Percentiles rank a stretch among this genome's conserved stretches.
Conservation (phyloP, 2,113 vertebrate species). For the Anolis sagrei region DNA sequence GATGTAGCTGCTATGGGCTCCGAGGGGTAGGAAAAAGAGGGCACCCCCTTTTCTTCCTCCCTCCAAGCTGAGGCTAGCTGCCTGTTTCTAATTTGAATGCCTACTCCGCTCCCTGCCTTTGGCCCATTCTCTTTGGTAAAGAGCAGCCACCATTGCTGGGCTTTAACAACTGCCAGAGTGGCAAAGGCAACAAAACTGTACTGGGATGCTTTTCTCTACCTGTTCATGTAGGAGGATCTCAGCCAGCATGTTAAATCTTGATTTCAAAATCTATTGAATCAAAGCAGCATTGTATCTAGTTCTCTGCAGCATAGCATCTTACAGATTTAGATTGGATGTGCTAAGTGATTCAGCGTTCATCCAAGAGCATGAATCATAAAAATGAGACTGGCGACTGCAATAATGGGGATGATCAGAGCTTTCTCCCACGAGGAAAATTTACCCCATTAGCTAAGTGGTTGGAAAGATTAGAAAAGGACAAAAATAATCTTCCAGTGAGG, state of each 20-base stretch:
- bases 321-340: not conserved
- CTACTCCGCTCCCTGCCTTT: too few relatives aligned
- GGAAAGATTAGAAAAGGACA: not conserved
- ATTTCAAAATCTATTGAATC: not conserved
- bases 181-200: too few relatives aligned
- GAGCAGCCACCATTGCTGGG: too few relatives aligned
- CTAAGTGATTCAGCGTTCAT: not conserved
- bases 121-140: too few relatives aligned
- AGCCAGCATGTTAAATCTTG: not conserved
- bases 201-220: too few relatives aligned
- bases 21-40: too few relatives aligned
- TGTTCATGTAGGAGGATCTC: too few relatives aligned
- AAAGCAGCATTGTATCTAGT: not conserved
- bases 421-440: not conserved
- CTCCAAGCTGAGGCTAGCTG: too few relatives aligned
- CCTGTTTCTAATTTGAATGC: too few relatives aligned
- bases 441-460: not conserved
- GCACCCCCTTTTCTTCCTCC: too few relatives aligned
- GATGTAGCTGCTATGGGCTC: too few relatives aligned
- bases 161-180: too few relatives aligned
- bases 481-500: not conserved
- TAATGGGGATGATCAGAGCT: not conserved
- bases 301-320: not conserved
- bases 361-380: not conserved
- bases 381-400: not conserved